These are phyloP conservation scores for Dryobotodes eremita DNA, from an alignment of 2,888 invertebrate species.

Conservation along the genomic window DNA sequence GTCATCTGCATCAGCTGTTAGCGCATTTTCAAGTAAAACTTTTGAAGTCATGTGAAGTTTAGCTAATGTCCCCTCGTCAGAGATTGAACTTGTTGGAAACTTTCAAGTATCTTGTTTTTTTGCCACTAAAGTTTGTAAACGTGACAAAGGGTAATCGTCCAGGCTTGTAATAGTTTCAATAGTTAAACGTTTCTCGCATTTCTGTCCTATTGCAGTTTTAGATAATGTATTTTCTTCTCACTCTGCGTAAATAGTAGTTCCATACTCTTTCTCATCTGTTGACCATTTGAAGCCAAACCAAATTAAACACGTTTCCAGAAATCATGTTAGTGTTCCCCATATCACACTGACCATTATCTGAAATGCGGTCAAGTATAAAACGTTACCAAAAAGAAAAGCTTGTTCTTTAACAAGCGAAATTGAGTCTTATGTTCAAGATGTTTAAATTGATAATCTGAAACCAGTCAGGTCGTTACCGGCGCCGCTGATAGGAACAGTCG, in stretches of 20 bases:
- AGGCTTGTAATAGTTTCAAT: slow-evolving; percentile 8
- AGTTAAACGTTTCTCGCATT: neutral
- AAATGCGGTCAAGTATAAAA: slow-evolving; percentile 52
- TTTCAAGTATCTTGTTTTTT: slow-evolving; percentile 41
- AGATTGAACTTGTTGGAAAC: slow-evolving; percentile 36
- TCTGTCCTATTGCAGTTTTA: neutral
- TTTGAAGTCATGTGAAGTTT: slow-evolving; percentile 45
- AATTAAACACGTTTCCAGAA: slow-evolving; percentile 40
- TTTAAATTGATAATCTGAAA: slow-evolving; percentile 36
- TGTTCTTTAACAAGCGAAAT: slow-evolving; percentile 15
- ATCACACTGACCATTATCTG: slow-evolving; percentile 42
- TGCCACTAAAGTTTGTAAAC: slow-evolving; percentile 21
- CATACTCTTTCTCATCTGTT: neutral
- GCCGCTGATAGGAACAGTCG: slow-evolving; percentile 62
- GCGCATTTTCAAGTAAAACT: slow-evolving; percentile 50
- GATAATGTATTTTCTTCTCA: neutral
- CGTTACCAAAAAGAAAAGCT: slow-evolving; percentile 39
- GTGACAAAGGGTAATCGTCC: slow-evolving; percentile 14
- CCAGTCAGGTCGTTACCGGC: slow-evolving; percentile 44
- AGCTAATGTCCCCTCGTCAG: slow-evolving; percentile 37
- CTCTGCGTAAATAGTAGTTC: neutral
- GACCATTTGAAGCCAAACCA: slow-evolving; percentile 6
- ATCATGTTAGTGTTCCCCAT: slow-evolving; percentile 34
- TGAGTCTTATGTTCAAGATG: slow-evolving; percentile 14
- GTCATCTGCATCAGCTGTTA: slow-evolving; percentile 57